Evolutionary conservation across 2,797 vertebrate genomes (phyloP).

Genomic region (Kryptopterus vitreolus): DNA sequence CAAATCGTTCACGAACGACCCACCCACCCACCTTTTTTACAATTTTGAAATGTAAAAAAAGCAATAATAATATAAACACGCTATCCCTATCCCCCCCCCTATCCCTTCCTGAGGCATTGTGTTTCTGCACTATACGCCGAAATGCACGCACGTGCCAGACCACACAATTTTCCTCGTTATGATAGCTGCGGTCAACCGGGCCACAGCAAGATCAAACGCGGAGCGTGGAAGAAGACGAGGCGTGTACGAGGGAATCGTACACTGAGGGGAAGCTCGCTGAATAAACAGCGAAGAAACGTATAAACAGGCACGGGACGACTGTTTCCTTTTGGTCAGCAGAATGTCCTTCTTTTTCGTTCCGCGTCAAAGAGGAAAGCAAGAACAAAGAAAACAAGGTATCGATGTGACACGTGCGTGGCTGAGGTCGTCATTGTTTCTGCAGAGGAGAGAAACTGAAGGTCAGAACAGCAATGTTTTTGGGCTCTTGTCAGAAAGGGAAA

Average conservation of each 20-base stretch:
- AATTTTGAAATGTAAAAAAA: not conserved
- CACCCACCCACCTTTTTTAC: not conserved
- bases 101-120: constrained; percentile 28
- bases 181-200: constrained; percentile 49
- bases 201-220: constrained; percentile 44
- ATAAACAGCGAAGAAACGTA: constrained; percentile 45
- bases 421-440: not conserved
- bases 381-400: constrained; percentile 24
- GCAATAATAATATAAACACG: too few species aligned
- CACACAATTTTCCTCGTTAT: constrained; percentile 47
- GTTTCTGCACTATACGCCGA: constrained; percentile 30
- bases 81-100: too few species aligned
- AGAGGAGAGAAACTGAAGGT: not conserved
- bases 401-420: not conserved
- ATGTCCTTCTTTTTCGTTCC: constrained; percentile 28
- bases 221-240: constrained; percentile 39
- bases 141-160: constrained; percentile 33
- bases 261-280: constrained; percentile 34
- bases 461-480: not conserved
- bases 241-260: constrained; percentile 35
- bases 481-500: not conserved
- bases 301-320: constrained; percentile 36
- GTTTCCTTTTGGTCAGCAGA: constrained; percentile 37
- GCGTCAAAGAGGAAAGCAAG: constrained; percentile 24
- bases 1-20: too few species aligned